These are phyloP conservation scores for Labeo calbasu DNA, from an alignment of 2,797 vertebrate species.

Conservation along the genomic window DNA sequence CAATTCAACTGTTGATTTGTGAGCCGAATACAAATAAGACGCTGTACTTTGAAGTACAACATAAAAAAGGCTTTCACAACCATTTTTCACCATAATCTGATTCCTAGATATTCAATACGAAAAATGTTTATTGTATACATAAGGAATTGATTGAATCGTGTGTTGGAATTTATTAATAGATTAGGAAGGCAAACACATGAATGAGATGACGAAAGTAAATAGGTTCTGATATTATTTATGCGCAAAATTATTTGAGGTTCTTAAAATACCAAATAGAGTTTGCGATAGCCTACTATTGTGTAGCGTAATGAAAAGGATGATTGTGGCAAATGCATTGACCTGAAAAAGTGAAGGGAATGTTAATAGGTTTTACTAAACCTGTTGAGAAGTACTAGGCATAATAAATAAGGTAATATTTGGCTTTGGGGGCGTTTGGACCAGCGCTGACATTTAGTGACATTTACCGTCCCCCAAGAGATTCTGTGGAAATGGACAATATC, in stretches of 20 bases:
- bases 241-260: not conserved
- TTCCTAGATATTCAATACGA: not conserved
- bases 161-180: not conserved
- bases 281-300: not conserved
- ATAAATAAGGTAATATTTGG: conserved; percentile 77
- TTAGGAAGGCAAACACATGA: not conserved
- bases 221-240: not conserved
- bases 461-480: conserved; percentile 68
- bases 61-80: not conserved
- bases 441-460: conserved; percentile 80
- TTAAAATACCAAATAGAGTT: not conserved
- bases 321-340: conserved; percentile 9
- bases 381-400: conserved; percentile 64
- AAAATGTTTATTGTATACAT: not conserved
- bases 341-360: not conserved
- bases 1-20: conserved; percentile 8
- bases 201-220: not conserved
- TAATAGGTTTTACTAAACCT: conserved; percentile 24
- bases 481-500: conserved; percentile 51
- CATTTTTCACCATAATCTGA: not conserved
- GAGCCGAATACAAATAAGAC: conserved; percentile 18
- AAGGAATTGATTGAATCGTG: not conserved
- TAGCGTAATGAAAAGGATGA: not conserved
- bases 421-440: conserved; percentile 66
- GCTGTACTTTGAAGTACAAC: not conserved